Percentiles rank a stretch among this genome's conserved stretches.
Conservation (phyloP, 2,888 invertebrate species). For the Tetragnatha montana region DNA sequence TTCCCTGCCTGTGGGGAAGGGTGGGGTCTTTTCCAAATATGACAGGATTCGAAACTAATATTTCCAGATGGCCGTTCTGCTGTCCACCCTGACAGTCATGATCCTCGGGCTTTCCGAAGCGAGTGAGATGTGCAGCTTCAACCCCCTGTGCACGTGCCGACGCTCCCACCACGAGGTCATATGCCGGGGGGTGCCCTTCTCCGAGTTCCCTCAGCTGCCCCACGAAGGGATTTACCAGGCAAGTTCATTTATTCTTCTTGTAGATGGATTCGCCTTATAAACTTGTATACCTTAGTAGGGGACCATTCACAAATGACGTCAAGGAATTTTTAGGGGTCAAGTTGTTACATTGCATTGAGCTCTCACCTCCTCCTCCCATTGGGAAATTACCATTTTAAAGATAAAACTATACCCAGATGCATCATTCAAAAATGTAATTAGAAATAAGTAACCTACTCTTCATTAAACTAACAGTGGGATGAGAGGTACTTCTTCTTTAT, state of each 20-base stretch:
- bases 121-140: conserved; percentile 69
- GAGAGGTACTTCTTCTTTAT: no score
- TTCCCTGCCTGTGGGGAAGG: neutral
- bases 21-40: neutral
- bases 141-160: conserved; percentile 70
- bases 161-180: conserved; percentile 68
- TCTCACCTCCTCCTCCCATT: no score
- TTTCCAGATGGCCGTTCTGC: conserved; percentile 34
- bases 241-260: neutral
- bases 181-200: conserved; percentile 70
- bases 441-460: no score
- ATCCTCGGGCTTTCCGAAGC: conserved; percentile 11
- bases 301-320: no score
- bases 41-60: neutral
- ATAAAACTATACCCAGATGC: no score
- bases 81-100: conserved; percentile 37
- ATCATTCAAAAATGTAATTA: no score
- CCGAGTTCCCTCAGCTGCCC: conserved; percentile 53
- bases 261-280: no score
- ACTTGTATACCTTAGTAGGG: no score
- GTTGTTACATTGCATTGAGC: no score
- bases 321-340: no score
- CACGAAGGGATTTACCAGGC: conserved; percentile 66
- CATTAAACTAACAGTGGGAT: no score
- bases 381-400: no score